Evolutionary conservation across 2,113 vertebrate genomes (phyloP), one percentile per base, ranked within the genome.

Genomic region (Chlorocebus sabaeus): DNA sequence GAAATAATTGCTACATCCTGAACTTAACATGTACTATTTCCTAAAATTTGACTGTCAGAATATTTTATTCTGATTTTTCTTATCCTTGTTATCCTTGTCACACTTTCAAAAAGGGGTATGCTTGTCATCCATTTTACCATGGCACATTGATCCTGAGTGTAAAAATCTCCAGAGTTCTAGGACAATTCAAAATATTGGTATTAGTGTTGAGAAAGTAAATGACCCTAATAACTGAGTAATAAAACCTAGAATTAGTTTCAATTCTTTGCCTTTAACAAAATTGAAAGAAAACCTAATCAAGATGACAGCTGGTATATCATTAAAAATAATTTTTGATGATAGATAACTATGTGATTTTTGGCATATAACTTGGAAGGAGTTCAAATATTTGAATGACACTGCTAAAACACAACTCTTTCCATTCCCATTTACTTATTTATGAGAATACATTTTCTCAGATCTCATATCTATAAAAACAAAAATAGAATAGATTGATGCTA

Each of bases 281-380:
- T 8, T 97, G 73, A 96, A 96, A 96, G 87, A 90, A 95, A 57
- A 89, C 14, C 75, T 96, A 94, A 98, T 96, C 96, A 88, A 97
- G 85, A 95, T 96, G 95, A 98, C 98, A 98, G 96, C 95, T 98
- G 97, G 95, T 95, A 86, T 76, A 97, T 97, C 75, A 97, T 98
- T 96, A 97, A 96, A 96, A 97, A 97, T 98, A 98, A 97, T 97
- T 97, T 95, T 95, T 97, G 95, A 94, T 97, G 97, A 96, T 85
- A 96, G 95, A 96, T 97, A 98, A 96, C 87, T 91, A 92, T 90
- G 96, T 96, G 79, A 97, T 83, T 97, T 95, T 93, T 82, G 93
- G 95, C 95, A 97, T 95, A 67, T 82, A 90, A 96, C 52, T 98
- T 97, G 97, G 97, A 98, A 96, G 92, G 40, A 93, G 35, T 93